A percentile compares a stretch with the other conserved stretches of the same genome.
Evolutionary conservation across 2,797 vertebrate species (phyloP).

Genomic region (Anguilla marmorata): DNA sequence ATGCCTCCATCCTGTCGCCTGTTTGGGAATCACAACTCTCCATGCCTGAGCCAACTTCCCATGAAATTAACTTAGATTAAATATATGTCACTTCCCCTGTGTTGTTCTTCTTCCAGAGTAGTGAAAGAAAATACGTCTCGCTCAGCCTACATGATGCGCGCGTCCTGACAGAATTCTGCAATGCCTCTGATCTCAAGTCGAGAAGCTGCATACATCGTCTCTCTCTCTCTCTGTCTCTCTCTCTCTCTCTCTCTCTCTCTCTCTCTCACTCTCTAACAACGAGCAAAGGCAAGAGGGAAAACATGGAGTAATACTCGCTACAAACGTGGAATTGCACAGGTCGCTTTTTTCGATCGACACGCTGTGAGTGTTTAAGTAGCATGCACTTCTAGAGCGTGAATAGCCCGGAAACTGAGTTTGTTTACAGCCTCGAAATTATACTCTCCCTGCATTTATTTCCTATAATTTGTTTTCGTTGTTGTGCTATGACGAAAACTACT

Average conservation of each 20-base stretch:
- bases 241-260: conserved; percentile 23
- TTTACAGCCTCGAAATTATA: background rate
- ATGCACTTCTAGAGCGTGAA: background rate
- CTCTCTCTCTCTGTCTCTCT: conserved; percentile 22
- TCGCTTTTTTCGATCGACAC: background rate
- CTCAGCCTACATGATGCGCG: conserved; percentile 56
- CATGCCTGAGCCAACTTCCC: conserved; percentile 62
- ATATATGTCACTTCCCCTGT: background rate
- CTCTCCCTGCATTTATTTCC: background rate
- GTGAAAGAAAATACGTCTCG: conserved; percentile 15
- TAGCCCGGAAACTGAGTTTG: background rate
- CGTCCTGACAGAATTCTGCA: conserved; percentile 31
- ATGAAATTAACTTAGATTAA: background rate
- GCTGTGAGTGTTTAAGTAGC: background rate
- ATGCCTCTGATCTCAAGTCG: conserved; percentile 26
- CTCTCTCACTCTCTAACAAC: background rate
- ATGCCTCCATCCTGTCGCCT: conserved; percentile 85
- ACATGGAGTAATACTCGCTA: conserved; percentile 19
- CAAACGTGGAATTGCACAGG: background rate
- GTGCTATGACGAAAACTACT: background rate
- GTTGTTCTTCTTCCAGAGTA: background rate
- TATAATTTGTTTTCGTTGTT: background rate
- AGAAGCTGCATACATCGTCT: background rate
- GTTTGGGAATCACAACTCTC: conserved; percentile 67
- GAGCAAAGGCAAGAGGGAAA: conserved; percentile 24